Evolutionary conservation across 2,797 vertebrate species (phyloP), one percentile per base, ranked within the genome.

Genomic region (Pachyuromys duprasi): DNA sequence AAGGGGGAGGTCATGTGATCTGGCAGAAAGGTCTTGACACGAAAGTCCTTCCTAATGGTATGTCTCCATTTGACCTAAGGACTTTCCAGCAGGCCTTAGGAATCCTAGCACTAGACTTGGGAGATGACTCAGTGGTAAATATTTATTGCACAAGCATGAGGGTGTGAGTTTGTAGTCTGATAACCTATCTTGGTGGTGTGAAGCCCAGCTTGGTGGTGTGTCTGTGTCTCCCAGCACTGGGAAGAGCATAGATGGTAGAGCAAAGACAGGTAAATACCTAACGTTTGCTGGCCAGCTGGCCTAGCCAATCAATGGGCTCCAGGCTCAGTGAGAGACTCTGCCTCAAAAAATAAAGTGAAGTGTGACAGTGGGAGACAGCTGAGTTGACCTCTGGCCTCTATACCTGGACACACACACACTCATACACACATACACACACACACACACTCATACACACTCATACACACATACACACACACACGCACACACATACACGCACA

Each of bases 211-310:
- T 86, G 63, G 42, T n/a, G 12, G 31, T 8, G 0, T 36, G 12
- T 11, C 22, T 53, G 12, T 8, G 53, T 3, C 42, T 49, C 62
- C 12, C 31, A 49, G 9, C 0, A 0, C 31, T 69, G 63, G 63
- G 24, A 49, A n/a, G 12, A 0, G 0, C 6, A 12, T 24, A n/a
- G 42, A 31, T 11, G 6, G 36, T 63, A 1, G 9, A 49, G 3
- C 62, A 14, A 28, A 45, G 4, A 33, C 60, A 45, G 28, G 13
- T 18, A 42, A 55, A 42, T 62, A 3, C 57, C 24, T 42, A 42
- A 57, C 42, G 36, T 36, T 83, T n/a, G 14, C 36, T 20, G 17
- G 31, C 5, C 42, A 86, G 13, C 20, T 11, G 14, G 20, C 3
- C 7, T n/a, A n/a, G 42, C 42, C 82, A 69, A 86, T 26, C 82